These are phyloP conservation scores for Brachymystax lenok DNA, from an alignment of 2,797 vertebrate species.

Conservation along the genomic window DNA sequence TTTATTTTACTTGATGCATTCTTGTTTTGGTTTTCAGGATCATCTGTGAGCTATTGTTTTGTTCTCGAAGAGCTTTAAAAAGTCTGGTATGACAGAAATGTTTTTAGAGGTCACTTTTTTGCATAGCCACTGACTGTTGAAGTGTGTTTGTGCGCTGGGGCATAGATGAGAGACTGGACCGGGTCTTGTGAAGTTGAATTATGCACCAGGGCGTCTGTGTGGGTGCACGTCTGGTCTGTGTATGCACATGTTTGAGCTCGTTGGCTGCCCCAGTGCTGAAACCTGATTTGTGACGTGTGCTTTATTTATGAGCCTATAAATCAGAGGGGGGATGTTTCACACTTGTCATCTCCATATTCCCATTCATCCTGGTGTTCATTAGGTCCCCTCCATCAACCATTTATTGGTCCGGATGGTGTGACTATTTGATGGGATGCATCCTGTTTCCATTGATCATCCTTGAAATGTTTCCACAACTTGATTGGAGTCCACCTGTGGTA, in stretches of 20 bases:
- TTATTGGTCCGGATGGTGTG: no score
- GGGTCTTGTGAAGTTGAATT: no score
- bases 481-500: no score
- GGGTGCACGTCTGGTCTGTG: no score
- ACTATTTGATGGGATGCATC: no score
- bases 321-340: constrained; percentile 14
- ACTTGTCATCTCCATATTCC: constrained; percentile 6
- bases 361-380: constrained; percentile 9
- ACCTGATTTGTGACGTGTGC: constrained; percentile 15
- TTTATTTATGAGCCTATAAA: constrained; percentile 20
- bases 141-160: constrained; percentile 13
- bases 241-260: neutral
- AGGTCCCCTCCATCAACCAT: no score
- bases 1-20: no score
- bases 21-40: constrained; percentile 28
- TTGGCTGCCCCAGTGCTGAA: neutral
- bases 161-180: neutral
- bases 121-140: constrained; percentile 7
- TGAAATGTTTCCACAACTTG: no score
- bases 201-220: no score
- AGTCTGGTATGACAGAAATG: constrained; percentile 53
- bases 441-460: no score
- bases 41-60: constrained; percentile 34
- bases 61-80: constrained; percentile 45
- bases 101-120: constrained; percentile 29